Conservation (phyloP, 2,888 invertebrate genomes). For the Cerceris ruficornis region DNA sequence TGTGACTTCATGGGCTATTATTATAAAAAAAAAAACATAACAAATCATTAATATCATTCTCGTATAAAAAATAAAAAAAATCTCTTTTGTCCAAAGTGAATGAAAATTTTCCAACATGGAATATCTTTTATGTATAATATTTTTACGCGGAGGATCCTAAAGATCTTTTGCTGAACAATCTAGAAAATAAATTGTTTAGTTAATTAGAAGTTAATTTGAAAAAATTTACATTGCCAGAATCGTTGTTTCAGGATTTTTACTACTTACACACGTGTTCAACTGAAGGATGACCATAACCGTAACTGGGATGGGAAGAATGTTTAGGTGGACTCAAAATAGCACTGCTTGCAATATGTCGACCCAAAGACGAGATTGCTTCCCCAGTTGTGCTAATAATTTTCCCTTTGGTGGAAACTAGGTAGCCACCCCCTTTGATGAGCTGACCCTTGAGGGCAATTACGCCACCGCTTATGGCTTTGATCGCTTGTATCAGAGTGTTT, state of each 20-base stretch:
- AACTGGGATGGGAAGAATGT: constrained; percentile 49
- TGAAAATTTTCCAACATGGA: too few species aligned
- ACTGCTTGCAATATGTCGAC: constrained; percentile 90
- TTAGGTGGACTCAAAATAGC: constrained; percentile 85
- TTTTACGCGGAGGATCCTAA: too few species aligned
- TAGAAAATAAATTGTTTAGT: too few species aligned
- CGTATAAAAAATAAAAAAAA: background rate
- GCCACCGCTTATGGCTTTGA: constrained; percentile 94
- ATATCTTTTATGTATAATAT: too few species aligned
- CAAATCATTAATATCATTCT: background rate
- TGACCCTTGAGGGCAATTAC: constrained; percentile 94
- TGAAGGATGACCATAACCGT: constrained; percentile 65
- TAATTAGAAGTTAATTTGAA: too few species aligned
- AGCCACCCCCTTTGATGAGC: constrained; percentile 92
- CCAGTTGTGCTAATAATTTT: constrained; percentile 89
- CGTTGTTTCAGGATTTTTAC: too few species aligned
- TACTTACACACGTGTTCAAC: constrained; percentile 52
- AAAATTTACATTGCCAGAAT: too few species aligned
- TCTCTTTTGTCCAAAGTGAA: too few species aligned
- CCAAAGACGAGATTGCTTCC: constrained; percentile 90
- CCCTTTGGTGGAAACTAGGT: constrained; percentile 85
- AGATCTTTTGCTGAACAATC: too few species aligned
- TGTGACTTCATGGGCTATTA: constrained; percentile 58
- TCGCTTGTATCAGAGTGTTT: constrained; percentile 92
- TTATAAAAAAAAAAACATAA: background rate